A percentile compares a stretch with the other conserved stretches of the same genome.
Evolutionary conservation across 2,888 invertebrate genomes (phyloP).

Genomic region (Amphimallon solstitiale): DNA sequence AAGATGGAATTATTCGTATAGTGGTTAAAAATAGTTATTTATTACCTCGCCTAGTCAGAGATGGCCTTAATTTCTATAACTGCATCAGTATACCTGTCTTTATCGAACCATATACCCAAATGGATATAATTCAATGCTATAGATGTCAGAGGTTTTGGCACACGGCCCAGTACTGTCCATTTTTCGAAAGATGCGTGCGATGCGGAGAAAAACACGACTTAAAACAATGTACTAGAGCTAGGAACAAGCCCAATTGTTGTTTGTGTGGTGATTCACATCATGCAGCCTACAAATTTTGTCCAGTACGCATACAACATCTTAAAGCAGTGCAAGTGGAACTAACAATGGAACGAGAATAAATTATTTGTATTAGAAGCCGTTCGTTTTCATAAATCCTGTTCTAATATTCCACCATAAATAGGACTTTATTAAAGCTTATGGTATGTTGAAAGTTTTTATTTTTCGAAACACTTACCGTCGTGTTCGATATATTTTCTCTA

Average conservation of each 20-base stretch:
- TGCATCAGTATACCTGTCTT: constrained; percentile 62
- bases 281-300: constrained; percentile 65
- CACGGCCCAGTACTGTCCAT: constrained; percentile 62
- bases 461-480: too few species aligned
- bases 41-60: constrained; percentile 62
- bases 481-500: too few species aligned
- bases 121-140: constrained; percentile 65
- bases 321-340: constrained; percentile 62
- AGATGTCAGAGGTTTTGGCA: constrained; percentile 69
- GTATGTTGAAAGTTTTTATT: too few species aligned
- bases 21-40: constrained; percentile 58
- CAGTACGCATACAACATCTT: constrained; percentile 63
- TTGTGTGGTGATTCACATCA: constrained; percentile 67
- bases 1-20: constrained; percentile 33
- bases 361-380: constrained; percentile 7
- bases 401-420: too few species aligned
- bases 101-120: constrained; percentile 55
- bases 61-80: constrained; percentile 66
- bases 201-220: constrained; percentile 67
- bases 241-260: constrained; percentile 65
- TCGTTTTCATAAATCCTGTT: background rate
- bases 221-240: constrained; percentile 63
- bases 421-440: too few species aligned
- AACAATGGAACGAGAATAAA: constrained; percentile 35
- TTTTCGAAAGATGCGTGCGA: constrained; percentile 63